Base-by-base conservation (phyloP, 1,140 invertebrate genomes). In the Melanaphis sacchari region DNA sequence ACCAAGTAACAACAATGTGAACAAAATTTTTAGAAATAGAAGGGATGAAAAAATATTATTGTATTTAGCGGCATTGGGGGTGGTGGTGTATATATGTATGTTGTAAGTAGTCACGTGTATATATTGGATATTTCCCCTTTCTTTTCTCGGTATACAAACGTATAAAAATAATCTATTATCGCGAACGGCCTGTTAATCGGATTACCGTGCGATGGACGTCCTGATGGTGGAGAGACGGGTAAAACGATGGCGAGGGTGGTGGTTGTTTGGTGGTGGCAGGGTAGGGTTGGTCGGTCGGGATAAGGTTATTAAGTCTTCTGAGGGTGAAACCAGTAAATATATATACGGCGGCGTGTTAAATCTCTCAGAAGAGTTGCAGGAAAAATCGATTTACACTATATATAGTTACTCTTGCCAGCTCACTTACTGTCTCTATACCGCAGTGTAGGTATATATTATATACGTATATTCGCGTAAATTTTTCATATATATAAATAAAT, bases 151-250 rank as follows among this genome's bases (percentile, higher is more conserved):
- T 82, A 85, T 85, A 40, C 24, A 87, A 43, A 88, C 85, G 84
- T 85, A 76, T 82, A 36, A 46, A 88, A 88, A 88, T 88, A 88
- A 88, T 88, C 85, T 88, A 88, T 88, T 88, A 49, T 49, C 85
- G 85, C 41, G 85, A 21, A 49, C 43, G 85, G 43, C 7, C 26
- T 36, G 85, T 88, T 88, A 88, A 88, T 88, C 41, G 85, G 85
- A 88, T 88, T 88, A 88, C 85, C 6, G 85, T 18, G 31, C 31
- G 31, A 85, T 43, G 84, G 84, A 43, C 84, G 41, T 43, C 38
- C 84, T 18, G 84, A n/a, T n/a, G 40, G 84, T 40, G 24, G 59
- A 18, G 59, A 15, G 59, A 31, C 40, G 40, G 40, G 9, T 1
- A 31, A 43, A 85, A 31, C 31, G 84, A 1, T 2, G 31, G 38